Conservation (phyloP, 2,113 vertebrate species). For the Hypocryptadius cinnamomeus region DNA sequence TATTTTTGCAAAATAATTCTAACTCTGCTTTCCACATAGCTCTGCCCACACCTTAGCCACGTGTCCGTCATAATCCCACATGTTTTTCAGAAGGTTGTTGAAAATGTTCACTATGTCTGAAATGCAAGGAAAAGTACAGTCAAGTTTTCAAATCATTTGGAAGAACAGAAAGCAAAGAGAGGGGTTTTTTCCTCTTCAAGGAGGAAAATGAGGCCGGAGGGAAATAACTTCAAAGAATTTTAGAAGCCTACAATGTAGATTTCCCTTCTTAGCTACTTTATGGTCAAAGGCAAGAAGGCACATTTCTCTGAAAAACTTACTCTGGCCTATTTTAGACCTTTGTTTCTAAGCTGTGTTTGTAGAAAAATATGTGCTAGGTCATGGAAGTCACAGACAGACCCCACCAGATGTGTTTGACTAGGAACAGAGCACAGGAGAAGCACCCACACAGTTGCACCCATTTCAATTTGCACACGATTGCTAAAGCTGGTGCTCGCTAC, state of each 20-base stretch:
- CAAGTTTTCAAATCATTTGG: background rate
- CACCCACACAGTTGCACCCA: background rate
- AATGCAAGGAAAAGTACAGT: background rate
- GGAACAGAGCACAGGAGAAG: background rate
- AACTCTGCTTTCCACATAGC: background rate
- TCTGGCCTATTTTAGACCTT: background rate
- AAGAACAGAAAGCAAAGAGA: background rate
- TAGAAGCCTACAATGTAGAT: background rate
- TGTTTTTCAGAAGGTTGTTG: background rate
- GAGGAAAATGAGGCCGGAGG: background rate
- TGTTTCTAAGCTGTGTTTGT: background rate
- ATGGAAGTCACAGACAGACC: background rate
- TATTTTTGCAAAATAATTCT: background rate
- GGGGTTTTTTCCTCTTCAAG: background rate
- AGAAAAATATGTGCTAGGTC: background rate
- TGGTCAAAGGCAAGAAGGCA: background rate
- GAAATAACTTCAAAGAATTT: background rate
- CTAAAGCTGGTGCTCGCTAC: background rate
- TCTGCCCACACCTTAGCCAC: background rate
- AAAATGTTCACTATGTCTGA: background rate
- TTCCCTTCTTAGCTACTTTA: background rate
- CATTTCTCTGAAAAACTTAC: background rate
- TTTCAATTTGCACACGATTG: background rate
- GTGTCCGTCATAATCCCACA: background rate
- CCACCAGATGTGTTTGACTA: background rate